Base-by-base conservation (phyloP, 64 coral and sea anemone species). In the Montipora sp. region DNA sequence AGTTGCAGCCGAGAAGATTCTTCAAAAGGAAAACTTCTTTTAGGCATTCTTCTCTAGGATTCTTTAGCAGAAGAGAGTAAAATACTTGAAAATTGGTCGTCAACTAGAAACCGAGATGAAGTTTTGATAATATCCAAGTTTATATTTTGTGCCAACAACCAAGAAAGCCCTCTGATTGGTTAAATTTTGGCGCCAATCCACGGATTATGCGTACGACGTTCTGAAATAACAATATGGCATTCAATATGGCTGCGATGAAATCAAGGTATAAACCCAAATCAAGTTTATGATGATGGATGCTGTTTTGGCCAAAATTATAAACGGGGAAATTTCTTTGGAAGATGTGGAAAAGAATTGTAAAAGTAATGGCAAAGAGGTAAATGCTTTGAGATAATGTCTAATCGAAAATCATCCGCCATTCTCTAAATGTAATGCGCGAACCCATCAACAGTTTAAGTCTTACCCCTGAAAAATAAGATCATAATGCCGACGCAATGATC, bases 21-120 rank as follows among this genome's bases (percentile, higher is more conserved):
- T 20, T 99, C 83, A 48, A 99, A 99, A 18, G 97, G 97, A 51
- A 94, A 99, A 15, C 75, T 78, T 92, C 97, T 81, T 59, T 99
- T 99, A 12, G 97, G 83, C 97, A 99, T 99, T 5, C 16, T 84
- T 23, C 1, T 20, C 65, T n/a, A 57, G 6, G 60, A 63, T 14
- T 63, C 13, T 1, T 1, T 4, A 14, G 60, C 14, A 63, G 44
- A 16, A 48, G 5, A 7, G 8, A 22, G 21, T 2, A 36, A 36
- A 36, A 36, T 36, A 36, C 2, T 36, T 36, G 36, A 36, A 36
- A 36, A 36, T 36, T 36, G 36, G 36, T 36, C 36, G 36, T 36
- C 36, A 36, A 36, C 36, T 36, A 1, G 36, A 36, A 36, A 36
- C 36, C 36, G 36, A 36, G 36, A 2, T 36, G 36, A 24, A 36